phyloP scores from a whole-genome alignment of 2,888 invertebrate species.

The Agonopterix arenella region DNA sequence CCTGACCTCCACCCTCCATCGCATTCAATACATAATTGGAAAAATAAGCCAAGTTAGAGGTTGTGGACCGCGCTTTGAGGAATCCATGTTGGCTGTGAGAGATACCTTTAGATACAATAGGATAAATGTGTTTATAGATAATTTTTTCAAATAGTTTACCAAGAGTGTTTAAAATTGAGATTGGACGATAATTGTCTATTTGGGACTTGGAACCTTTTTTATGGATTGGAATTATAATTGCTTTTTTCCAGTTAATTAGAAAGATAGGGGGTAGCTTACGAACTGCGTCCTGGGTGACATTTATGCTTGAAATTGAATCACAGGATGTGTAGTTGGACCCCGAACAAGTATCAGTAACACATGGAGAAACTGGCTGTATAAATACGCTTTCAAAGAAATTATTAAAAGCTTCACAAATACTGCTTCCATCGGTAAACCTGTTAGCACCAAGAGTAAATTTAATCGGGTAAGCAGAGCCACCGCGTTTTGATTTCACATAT shows the following conservation, averaged over 20 bases:
- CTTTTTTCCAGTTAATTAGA: slow-evolving; percentile 6
- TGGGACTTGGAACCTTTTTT: no score
- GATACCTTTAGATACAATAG: background rate
- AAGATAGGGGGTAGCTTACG: background rate
- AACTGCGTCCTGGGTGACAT: background rate
- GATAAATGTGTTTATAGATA: slow-evolving; percentile 1
- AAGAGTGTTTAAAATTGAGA: no score
- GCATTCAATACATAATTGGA: background rate
- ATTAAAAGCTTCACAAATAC: no score
- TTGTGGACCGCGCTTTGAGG: slow-evolving; percentile 2
- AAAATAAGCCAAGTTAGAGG: slow-evolving; percentile 2
- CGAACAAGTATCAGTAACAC: background rate
- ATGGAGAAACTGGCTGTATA: background rate
- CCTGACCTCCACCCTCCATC: slow-evolving; percentile 4
- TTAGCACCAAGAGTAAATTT: background rate
- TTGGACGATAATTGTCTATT: no score
- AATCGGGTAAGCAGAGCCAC: background rate
- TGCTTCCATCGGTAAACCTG: background rate
- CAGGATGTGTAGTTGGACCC: background rate
- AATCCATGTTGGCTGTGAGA: slow-evolving; percentile 7
- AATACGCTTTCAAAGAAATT: background rate
- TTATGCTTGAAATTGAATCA: no score
- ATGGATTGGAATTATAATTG: slow-evolving; percentile 6
- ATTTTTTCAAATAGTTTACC: slow-evolving; percentile 8
- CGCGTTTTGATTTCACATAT: background rate